Conservation (phyloP, 92 coral and sea anemone species). For the Ricordea florida region DNA sequence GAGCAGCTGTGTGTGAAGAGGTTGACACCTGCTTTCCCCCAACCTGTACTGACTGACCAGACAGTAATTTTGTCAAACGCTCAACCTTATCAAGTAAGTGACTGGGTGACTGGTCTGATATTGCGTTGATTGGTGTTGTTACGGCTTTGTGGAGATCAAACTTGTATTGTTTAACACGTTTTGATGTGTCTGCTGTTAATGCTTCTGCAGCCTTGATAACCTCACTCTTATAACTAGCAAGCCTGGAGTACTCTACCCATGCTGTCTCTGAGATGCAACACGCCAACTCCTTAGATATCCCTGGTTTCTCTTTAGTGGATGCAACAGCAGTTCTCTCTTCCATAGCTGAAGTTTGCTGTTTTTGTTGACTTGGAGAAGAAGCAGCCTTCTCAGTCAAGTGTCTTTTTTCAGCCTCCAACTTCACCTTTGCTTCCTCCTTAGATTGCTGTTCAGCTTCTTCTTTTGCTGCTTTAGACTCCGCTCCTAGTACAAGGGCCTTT, state of each 20-base stretch:
- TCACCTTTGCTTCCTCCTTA: slow-evolving; percentile 44
- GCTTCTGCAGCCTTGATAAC: slow-evolving; percentile 59
- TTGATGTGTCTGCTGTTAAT: slow-evolving; percentile 52
- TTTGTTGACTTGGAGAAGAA: neutral
- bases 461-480: slow-evolving; percentile 60
- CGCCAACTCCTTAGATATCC: slow-evolving; percentile 48
- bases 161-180: slow-evolving; percentile 63
- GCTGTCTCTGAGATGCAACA: slow-evolving; percentile 73
- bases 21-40: slow-evolving; percentile 79
- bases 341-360: slow-evolving; percentile 1
- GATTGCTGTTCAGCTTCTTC: slow-evolving; percentile 72
- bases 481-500: slow-evolving; percentile 51
- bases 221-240: slow-evolving; percentile 61
- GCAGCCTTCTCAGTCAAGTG: slow-evolving; percentile 2
- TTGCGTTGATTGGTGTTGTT: slow-evolving; percentile 92
- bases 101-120: slow-evolving; percentile 91
- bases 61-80: slow-evolving; percentile 68
- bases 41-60: slow-evolving; percentile 70
- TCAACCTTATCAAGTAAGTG: slow-evolving; percentile 89
- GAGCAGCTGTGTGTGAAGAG: slow-evolving; percentile 70
- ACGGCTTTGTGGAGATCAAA: slow-evolving; percentile 91
- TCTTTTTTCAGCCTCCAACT: slow-evolving; percentile 41
- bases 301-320: slow-evolving; percentile 2
- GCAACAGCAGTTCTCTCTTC: slow-evolving; percentile 4
- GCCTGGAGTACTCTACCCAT: slow-evolving; percentile 69